Percentiles rank a stretch among this genome's conserved stretches.
Evolutionary conservation across 37 sponge, comb jelly and placozoan species (phyloP).

Genomic region (Theonella swinhoei): DNA sequence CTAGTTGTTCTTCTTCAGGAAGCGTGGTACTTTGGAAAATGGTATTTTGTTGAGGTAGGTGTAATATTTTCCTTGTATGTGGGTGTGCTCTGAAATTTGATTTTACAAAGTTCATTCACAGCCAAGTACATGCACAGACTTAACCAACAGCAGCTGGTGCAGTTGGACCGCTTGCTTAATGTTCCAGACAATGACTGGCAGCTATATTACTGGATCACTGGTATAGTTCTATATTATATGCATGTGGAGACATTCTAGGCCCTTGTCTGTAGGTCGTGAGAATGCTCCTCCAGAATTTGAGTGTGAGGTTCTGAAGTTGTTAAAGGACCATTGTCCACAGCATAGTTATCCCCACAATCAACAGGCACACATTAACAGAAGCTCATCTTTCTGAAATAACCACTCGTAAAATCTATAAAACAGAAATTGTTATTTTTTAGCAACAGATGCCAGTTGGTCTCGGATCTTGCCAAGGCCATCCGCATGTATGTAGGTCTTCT

Average conservation of each 20-base stretch:
- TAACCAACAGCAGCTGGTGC: conserved; percentile 48
- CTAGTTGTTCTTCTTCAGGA: conserved; percentile 5
- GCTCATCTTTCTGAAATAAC: too few species aligned
- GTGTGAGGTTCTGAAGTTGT: neutral
- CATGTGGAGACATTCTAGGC: too few species aligned
- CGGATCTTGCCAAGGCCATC: conserved; percentile 89
- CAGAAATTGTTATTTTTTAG: conserved; percentile 41
- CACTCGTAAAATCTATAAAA: too few species aligned
- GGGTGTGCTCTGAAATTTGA: too few species aligned
- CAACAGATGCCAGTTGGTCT: conserved; percentile 93
- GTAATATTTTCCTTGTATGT: neutral
- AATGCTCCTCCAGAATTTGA: neutral
- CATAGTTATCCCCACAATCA: neutral
- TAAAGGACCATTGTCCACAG: neutral
- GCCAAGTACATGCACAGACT: conserved; percentile 40
- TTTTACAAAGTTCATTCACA: conserved; percentile 71
- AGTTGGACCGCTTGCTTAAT: conserved; percentile 79
- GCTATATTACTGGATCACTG: conserved; percentile 86
- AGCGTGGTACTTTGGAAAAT: conserved; percentile 73
- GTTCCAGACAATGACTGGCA: conserved; percentile 83
- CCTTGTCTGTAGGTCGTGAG: neutral
- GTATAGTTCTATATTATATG: too few species aligned
- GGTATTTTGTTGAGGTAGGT: conserved; percentile 65
- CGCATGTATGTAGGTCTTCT: conserved; percentile 87
- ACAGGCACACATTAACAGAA: neutral